These are phyloP conservation scores for Marcusenius ussheri DNA, from an alignment of 2,113 vertebrate genomes.

Conservation along the genomic window DNA sequence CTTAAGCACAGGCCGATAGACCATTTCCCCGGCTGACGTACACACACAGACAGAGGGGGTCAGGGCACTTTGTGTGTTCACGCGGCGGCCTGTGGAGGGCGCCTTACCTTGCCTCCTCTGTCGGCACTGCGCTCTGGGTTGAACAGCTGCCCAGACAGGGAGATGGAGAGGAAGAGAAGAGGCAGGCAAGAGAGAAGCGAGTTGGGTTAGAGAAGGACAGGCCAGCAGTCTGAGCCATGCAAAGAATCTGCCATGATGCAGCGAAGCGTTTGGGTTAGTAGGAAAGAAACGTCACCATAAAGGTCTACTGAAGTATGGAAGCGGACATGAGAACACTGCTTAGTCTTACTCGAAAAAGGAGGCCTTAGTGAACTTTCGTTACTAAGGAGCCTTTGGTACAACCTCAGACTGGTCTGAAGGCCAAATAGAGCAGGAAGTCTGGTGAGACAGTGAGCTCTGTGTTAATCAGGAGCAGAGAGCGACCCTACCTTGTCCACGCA, in stretches of 20 bases:
- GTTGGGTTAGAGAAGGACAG: conserved; percentile 18
- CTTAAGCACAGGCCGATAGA: neutral
- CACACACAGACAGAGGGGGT: neutral
- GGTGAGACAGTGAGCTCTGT: neutral
- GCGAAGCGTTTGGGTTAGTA: neutral
- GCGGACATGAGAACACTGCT: neutral
- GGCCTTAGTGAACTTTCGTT: neutral
- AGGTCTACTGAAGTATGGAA: neutral
- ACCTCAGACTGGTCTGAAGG: neutral
- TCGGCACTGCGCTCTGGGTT: conserved; percentile 35
- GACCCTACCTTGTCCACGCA: conserved; percentile 92
- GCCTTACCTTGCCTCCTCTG: conserved; percentile 60
- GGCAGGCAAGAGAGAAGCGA: conserved; percentile 7
- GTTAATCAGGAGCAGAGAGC: neutral
- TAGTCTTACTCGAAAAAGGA: neutral
- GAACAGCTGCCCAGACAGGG: conserved; percentile 48
- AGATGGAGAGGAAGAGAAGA: conserved; percentile 27
- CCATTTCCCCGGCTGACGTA: neutral
- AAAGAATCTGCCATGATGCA: neutral
- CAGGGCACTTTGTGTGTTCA: neutral
- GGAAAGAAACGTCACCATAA: neutral
- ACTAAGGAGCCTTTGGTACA: neutral
- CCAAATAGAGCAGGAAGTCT: neutral
- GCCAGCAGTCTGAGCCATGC: neutral
- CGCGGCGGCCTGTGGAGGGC: neutral